These are phyloP conservation scores for Seira ritae DNA, from an alignment of 2,888 invertebrate species.

Conservation along the genomic window DNA sequence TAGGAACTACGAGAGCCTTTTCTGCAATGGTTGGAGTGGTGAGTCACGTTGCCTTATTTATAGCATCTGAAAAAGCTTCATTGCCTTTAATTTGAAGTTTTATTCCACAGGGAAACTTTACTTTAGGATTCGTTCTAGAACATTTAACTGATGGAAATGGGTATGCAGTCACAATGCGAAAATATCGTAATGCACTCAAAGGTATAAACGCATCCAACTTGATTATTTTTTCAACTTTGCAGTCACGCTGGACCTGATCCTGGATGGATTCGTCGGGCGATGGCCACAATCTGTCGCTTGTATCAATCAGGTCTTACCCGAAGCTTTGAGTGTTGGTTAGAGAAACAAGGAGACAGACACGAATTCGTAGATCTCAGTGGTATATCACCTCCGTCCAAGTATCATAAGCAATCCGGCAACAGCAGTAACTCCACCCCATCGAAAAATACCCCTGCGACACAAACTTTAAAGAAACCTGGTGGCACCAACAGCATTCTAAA, in stretches of 20 bases:
- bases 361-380: conserved; percentile 61
- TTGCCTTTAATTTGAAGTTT: no score
- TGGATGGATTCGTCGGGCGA: conserved; percentile 62
- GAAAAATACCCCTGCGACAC: no score
- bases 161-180: conserved; percentile 46
- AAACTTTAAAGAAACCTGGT: conserved; percentile 17
- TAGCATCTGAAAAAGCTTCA: no score
- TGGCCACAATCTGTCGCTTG: conserved; percentile 57
- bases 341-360: conserved; percentile 30
- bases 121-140: conserved; percentile 71
- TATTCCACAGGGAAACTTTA: conserved; percentile 58
- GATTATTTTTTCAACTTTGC: not conserved
- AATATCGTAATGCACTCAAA: no score
- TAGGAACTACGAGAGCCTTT: no score
- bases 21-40: conserved; percentile 71
- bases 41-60: no score
- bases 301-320: conserved; percentile 59
- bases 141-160: conserved; percentile 57
- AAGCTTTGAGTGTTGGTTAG: conserved; percentile 60
- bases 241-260: conserved; percentile 45
- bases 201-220: no score
- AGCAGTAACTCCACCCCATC: not conserved
- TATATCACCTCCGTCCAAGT: conserved; percentile 17
- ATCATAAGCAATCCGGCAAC: not conserved
- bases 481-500: conserved; percentile 55